Evolutionary conservation across 1,140 invertebrate species (phyloP), one percentile per base, ranked within the genome.

Genomic region (Mamestra configurata): DNA sequence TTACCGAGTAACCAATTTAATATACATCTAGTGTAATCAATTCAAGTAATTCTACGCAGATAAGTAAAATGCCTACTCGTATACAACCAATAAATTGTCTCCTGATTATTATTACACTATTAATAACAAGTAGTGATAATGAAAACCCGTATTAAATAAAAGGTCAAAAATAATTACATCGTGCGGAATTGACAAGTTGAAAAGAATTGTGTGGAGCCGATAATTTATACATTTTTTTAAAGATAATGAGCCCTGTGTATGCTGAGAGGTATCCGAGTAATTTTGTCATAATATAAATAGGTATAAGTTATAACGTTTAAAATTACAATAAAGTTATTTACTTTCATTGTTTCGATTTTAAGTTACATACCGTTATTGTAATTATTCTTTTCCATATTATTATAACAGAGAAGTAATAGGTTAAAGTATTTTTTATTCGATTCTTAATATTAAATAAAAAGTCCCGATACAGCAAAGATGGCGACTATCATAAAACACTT

Each of bases 151-250:
- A 20, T 71, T 71, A 35, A 18, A 11, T 35, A 71, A 71, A 68
- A 71, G 68, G 68, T 71, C 68, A 71, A 11, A 51, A 71, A 71
- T 53, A 71, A 71, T 71, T 71, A 53, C 46, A 71, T 43, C 15
- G 4, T 71, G 24, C 68, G 20, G 46, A 71, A 71, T 53, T 53
- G 68, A 71, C 68, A 53, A 53, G 68, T 51, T 24, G 68, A n/a
- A 64, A 31, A 35, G 13, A 51, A 53, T 51, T 71, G 68, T 46
- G 20, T 11, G n/a, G 24, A 53, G 46, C 24, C 24, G 24, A 71
- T 68, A 68, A 68, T 43, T 46, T 68, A 68, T 46, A 46, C 18
- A 43, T 20, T 43, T 43, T 40, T 68, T 43, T 15, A 43, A 35
- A 64, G 35, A 43, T 51, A 49, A 71, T 53, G 24, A 53, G 24